Conservation (phyloP, 2,113 vertebrate species). For the Tyrannus savana region DNA sequence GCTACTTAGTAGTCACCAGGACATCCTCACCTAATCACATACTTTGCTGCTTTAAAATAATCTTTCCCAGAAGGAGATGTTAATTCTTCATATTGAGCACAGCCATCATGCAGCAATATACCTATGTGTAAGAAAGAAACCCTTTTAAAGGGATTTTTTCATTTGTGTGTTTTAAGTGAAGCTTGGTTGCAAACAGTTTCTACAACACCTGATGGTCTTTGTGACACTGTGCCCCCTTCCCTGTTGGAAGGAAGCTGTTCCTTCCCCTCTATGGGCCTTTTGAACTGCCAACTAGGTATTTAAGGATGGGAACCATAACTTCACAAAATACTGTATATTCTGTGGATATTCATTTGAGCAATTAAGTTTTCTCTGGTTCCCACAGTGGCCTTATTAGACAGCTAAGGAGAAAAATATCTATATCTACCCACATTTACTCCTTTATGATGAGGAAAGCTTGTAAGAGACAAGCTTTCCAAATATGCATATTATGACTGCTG, state of each 20-base stretch:
- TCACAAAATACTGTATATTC: neutral
- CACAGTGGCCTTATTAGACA: neutral
- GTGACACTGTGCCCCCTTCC: neutral
- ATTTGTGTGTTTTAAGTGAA: neutral
- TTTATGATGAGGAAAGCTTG: neutral
- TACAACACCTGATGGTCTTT: fast-evolving
- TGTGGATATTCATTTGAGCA: neutral
- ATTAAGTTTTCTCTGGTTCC: neutral
- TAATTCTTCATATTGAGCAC: neutral
- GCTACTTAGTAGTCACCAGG: neutral
- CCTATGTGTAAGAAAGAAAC: neutral
- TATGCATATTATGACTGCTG: neutral
- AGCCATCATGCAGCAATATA: neutral
- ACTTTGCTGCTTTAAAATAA: neutral
- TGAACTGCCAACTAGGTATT: neutral
- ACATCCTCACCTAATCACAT: neutral
- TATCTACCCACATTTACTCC: neutral
- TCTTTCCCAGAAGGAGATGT: neutral
- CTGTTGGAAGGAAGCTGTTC: neutral
- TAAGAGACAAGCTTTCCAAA: neutral
- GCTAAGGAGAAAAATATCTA: neutral
- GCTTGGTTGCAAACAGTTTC: neutral
- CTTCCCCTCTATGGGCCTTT: neutral
- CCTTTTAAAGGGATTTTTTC: neutral
- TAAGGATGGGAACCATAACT: neutral